A percentile compares a stretch with the other conserved stretches of the same genome.
These are phyloP conservation scores for Agrilus biguttatus DNA, from an alignment of 2,888 invertebrate genomes.

Conservation along the genomic window DNA sequence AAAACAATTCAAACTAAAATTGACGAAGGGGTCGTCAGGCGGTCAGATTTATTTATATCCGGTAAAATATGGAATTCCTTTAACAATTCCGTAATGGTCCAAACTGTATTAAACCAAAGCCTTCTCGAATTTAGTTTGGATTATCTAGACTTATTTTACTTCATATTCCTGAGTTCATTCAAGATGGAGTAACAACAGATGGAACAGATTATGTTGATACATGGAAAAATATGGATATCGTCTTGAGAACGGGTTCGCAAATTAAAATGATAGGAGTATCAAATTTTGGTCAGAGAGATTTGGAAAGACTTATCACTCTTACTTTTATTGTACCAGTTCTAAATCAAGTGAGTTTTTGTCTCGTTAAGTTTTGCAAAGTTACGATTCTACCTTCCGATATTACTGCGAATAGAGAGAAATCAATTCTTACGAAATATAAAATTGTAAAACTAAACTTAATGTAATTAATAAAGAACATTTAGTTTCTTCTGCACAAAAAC, in stretches of 20 bases:
- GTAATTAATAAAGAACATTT: too few relatives aligned
- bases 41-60: conserved; percentile 41
- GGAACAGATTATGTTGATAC: conserved; percentile 59
- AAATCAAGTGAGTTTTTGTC: conserved; percentile 35
- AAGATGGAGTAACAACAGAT: conserved; percentile 23
- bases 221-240: conserved; percentile 59
- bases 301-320: conserved; percentile 44
- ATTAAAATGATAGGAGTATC: conserved; percentile 60
- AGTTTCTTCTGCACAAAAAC: too few relatives aligned
- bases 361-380: too few relatives aligned
- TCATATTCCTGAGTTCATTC: conserved; percentile 24
- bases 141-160: conserved; percentile 25
- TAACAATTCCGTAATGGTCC: conserved; percentile 41
- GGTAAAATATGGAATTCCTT: conserved; percentile 51
- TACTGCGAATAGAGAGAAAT: too few relatives aligned
- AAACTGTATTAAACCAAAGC: conserved; percentile 25
- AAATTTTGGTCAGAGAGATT: conserved; percentile 60
- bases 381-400: too few relatives aligned
- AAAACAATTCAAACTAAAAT: conserved; percentile 38
- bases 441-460: too few relatives aligned
- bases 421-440: too few relatives aligned
- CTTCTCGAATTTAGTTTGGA: conserved; percentile 19
- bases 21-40: conserved; percentile 33
- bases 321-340: conserved; percentile 43
- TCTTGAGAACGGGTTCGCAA: conserved; percentile 33